Base-by-base conservation (phyloP, 2,888 invertebrate genomes). In the Eristalis pertinax region DNA sequence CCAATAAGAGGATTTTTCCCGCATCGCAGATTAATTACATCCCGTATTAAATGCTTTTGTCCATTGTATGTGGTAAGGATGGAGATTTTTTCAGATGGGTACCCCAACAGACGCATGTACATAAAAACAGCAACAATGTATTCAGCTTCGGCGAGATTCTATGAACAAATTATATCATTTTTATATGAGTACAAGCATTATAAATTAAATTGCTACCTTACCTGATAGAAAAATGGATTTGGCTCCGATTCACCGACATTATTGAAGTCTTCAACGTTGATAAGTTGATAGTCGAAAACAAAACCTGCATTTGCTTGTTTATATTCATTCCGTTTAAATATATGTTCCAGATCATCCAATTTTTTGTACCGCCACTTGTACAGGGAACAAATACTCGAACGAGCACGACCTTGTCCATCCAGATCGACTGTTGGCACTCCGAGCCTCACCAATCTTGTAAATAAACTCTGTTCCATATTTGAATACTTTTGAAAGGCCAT, bases 401-500 rank as follows among this genome's bases (percentile, higher is more conserved):
- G 94, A 0, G 98, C 97, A 93, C 99, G 96, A 87, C 99, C 99
- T 93, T 99, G 99, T 0, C 98, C 98, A 93, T 99, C 99, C 82
- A 99, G 94, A 92, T 99, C 98, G 0, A 99, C 97, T 0, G 99
- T 98, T 0, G 99, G 99, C 1, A 99, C 99, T 0, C 99, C 99
- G 0, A 99, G 94, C 8, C 99, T 94, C 15, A 99, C 99, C 92
- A 99, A 96, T 89, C 99, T 95, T 0, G 99, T 98, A 93, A 99
- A 99, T 60, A 99, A 94, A 74, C 98, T 98, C 94, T 99, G 99
- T 91, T 99, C 99, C 99, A 99, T 99, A 92, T 99, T 99, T 75
- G 98, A 99, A 93, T 98, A 99, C 92, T 99, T 99, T 93, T 99
- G 99, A 94, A 99, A 99, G 8, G 99, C 99, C 98, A 99, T 99